Evolutionary conservation across 37 sponge, comb jelly and placozoan species (phyloP).

Genomic region (Trichoplax adhaerens): DNA sequence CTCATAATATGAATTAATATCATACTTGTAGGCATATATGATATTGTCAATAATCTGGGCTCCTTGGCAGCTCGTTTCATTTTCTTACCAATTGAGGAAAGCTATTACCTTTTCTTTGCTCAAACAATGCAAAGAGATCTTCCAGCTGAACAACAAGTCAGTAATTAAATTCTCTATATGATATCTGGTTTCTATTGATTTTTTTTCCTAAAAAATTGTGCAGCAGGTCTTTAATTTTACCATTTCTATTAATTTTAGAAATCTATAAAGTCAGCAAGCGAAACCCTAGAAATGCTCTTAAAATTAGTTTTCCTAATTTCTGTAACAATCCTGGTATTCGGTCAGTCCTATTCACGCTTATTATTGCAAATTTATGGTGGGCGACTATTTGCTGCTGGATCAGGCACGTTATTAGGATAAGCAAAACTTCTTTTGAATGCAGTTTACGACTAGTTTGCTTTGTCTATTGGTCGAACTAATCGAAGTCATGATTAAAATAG

Average conservation of each 20-base stretch:
- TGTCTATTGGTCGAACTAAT: slow-evolving; percentile 4
- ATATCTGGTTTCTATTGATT: too few species aligned
- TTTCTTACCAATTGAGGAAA: slow-evolving; percentile 90
- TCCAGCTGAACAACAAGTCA: slow-evolving; percentile 33
- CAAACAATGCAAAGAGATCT: slow-evolving; percentile 44
- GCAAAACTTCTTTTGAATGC: neutral
- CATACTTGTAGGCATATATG: slow-evolving; percentile 44
- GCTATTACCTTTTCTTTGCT: slow-evolving; percentile 83
- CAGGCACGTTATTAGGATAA: slow-evolving; percentile 13
- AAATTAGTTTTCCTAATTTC: slow-evolving; percentile 53
- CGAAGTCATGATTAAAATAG: slow-evolving; percentile 12
- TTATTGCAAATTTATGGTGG: slow-evolving; percentile 86
- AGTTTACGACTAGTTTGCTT: neutral
- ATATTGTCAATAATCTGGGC: slow-evolving; percentile 74
- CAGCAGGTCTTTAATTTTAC: too few species aligned
- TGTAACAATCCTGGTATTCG: slow-evolving; percentile 53
- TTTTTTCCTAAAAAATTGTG: too few species aligned
- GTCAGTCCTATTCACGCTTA: slow-evolving; percentile 70
- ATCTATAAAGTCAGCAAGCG: neutral
- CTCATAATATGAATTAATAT: neutral
- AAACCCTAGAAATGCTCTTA: slow-evolving; percentile 50
- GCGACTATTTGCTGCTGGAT: slow-evolving; percentile 22
- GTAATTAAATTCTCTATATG: too few species aligned
- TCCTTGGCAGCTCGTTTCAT: slow-evolving; percentile 76
- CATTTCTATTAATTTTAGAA: too few species aligned